These are phyloP conservation scores for Antigone vipio DNA, from an alignment of 2,113 vertebrate genomes.

Conservation along the genomic window DNA sequence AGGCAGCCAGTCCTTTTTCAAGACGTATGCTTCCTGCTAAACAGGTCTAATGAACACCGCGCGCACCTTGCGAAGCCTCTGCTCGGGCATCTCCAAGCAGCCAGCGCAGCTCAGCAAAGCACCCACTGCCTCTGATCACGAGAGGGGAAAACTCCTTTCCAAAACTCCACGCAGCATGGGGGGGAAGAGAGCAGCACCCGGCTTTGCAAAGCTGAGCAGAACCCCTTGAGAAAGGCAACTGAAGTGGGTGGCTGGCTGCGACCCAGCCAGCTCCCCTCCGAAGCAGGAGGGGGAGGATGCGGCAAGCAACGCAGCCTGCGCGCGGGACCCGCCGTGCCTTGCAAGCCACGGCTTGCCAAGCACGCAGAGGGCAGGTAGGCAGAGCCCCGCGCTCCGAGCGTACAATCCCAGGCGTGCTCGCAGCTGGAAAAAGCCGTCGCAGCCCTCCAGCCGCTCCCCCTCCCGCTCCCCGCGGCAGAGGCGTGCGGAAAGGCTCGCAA, in stretches of 20 bases:
- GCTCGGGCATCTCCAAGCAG: background rate
- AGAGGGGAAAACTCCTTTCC: background rate
- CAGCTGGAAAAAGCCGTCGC: background rate
- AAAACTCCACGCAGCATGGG: background rate
- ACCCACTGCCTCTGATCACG: background rate
- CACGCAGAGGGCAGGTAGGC: background rate
- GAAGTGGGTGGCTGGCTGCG: rapidly evolving
- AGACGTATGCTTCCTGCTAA: background rate
- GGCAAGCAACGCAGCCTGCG: rapidly evolving
- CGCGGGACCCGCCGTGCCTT: background rate
- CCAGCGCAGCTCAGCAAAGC: background rate
- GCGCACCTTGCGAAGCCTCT: background rate
- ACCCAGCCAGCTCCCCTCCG: background rate
- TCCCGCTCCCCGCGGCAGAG: background rate
- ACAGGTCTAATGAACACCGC: background rate
- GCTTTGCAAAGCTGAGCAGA: background rate
- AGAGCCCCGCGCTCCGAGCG: background rate
- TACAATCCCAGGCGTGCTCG: background rate
- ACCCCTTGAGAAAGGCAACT: background rate
- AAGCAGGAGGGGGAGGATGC: background rate
- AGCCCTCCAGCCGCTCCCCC: background rate
- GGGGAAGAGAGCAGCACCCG: background rate
- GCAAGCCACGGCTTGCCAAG: background rate
- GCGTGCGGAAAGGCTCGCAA: background rate
- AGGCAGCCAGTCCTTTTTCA: background rate